Conservation (phyloP, 2,888 invertebrate genomes). For the Holacanthella duospinosa region DNA sequence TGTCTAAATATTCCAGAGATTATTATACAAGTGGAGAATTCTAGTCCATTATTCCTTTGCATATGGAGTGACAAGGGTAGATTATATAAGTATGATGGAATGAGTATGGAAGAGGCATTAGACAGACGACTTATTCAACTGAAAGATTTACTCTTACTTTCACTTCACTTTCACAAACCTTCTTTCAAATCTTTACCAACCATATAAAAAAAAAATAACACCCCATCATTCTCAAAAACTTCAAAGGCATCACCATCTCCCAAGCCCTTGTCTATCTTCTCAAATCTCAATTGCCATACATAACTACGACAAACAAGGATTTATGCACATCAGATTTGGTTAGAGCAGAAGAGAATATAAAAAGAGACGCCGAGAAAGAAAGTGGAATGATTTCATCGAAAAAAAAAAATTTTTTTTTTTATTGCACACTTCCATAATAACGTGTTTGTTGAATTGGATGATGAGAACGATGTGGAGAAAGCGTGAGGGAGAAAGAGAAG, state of each 20-base stretch:
- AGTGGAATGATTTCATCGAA: not conserved
- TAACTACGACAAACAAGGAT: not conserved
- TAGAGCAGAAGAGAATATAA: constrained; percentile 3
- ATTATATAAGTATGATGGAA: not conserved
- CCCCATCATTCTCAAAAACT: no score
- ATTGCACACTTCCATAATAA: not conserved
- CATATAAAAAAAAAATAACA: no score
- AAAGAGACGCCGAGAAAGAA: not conserved
- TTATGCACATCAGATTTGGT: not conserved
- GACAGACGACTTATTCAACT: not conserved
- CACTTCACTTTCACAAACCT: not conserved
- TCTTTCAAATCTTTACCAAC: not conserved
- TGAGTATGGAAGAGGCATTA: not conserved
- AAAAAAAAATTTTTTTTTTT: no score
- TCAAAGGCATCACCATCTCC: not conserved
- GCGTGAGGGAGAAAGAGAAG: constrained; percentile 1
- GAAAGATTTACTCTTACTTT: not conserved
- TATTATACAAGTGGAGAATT: not conserved
- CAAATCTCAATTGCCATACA: not conserved
- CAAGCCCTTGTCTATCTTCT: not conserved
- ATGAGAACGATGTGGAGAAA: not conserved
- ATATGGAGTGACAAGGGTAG: not conserved
- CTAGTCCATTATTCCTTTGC: not conserved
- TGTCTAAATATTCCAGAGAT: constrained; percentile 3
- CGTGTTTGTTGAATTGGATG: not conserved